These are phyloP conservation scores for Lasioglossum albipes DNA, from an alignment of 1,140 invertebrate species.

Conservation along the genomic window DNA sequence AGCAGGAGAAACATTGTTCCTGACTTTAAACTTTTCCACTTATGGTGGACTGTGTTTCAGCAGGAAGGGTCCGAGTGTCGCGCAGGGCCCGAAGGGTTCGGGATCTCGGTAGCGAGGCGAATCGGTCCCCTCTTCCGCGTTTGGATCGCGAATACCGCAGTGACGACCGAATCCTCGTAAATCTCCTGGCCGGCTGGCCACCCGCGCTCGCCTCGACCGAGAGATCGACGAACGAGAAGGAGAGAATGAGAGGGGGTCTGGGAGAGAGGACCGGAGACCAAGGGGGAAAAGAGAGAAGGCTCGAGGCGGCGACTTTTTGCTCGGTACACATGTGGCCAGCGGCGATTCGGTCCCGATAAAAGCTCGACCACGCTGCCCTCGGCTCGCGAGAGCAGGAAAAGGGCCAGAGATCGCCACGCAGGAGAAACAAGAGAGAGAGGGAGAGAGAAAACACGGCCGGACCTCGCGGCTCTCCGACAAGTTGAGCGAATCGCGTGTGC, in stretches of 20 bases:
- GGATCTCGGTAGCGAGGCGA: background rate
- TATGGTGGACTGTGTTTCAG: no score
- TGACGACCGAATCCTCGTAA: constrained; percentile 32
- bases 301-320: constrained; percentile 69
- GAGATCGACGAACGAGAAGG: background rate
- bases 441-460: constrained; percentile 35
- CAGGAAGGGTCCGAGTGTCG: no score
- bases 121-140: constrained; percentile 41
- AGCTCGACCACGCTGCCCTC: constrained; percentile 45
- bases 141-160: constrained; percentile 40
- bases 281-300: constrained; percentile 48
- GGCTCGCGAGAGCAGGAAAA: constrained; percentile 38
- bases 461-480: constrained; percentile 66
- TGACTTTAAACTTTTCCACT: no score
- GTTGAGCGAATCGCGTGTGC: constrained; percentile 76
- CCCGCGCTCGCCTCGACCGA: constrained; percentile 41
- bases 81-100: no score
- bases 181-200: constrained; percentile 46
- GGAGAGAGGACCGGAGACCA: background rate
- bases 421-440: background rate
- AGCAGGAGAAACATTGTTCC: no score
- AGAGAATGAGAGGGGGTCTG: background rate
- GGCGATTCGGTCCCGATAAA: constrained; percentile 74
- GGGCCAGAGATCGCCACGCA: constrained; percentile 12
- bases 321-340: constrained; percentile 73